phyloP scores from a whole-genome alignment of 2,888 invertebrate genomes.

The Tetragnatha montana region DNA sequence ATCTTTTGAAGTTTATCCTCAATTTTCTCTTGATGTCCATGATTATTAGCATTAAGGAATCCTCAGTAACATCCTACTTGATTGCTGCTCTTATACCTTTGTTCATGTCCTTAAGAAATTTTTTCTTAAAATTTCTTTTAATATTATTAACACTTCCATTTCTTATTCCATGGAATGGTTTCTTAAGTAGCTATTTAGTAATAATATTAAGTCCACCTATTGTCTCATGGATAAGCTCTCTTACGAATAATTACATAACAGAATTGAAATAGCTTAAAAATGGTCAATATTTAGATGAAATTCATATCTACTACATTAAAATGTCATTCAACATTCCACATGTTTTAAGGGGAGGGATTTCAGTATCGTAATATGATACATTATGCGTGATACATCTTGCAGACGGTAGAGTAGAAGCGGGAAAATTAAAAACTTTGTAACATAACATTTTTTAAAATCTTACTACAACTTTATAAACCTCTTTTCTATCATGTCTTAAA shows the following conservation, averaged over 20 bases:
- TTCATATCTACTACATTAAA: too few species aligned
- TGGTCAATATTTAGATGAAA: too few species aligned
- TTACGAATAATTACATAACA: conserved; percentile 4
- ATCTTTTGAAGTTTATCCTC: conserved; percentile 31
- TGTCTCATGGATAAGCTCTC: conserved; percentile 19
- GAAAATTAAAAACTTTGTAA: too few species aligned
- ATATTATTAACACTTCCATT: conserved; percentile 36
- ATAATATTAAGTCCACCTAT: conserved; percentile 28
- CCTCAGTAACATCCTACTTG: conserved; percentile 33
- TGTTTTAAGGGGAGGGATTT: too few species aligned
- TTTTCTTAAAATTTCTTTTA: conserved; percentile 36
- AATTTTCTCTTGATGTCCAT: conserved; percentile 27
- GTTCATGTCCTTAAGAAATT: conserved; percentile 43
- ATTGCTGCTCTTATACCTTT: conserved; percentile 32
- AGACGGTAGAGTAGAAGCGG: too few species aligned
- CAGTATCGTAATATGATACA: too few species aligned
- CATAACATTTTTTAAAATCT: too few species aligned
- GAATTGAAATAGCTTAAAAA: background rate
- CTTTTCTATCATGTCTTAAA: too few species aligned
- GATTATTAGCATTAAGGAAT: conserved; percentile 42
- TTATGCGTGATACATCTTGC: too few species aligned
- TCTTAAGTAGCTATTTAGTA: conserved; percentile 15
- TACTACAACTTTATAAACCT: too few species aligned
- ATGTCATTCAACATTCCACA: too few species aligned
- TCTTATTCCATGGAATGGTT: conserved; percentile 28